Percentiles rank a stretch among this genome's conserved stretches.
phyloP scores from a whole-genome alignment of 1,140 invertebrate genomes.

The Antheraea pernyi region DNA sequence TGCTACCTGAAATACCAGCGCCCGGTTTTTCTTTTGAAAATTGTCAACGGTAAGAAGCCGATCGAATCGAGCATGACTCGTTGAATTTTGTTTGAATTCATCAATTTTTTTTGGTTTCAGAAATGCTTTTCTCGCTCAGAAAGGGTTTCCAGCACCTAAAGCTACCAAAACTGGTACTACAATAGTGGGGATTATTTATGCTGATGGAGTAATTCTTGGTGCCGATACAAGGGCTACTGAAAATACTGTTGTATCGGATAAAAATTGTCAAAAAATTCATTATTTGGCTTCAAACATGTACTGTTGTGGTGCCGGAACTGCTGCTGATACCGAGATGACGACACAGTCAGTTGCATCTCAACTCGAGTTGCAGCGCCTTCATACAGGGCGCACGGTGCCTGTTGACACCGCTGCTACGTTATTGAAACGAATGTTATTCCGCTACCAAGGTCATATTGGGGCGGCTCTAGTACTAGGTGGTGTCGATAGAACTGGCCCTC shows the following conservation, averaged over 20 bases:
- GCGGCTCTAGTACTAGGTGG: constrained; percentile 97
- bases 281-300: constrained; percentile 97
- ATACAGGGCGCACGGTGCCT: constrained; percentile 92
- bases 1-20: constrained; percentile 83
- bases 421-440: constrained; percentile 96
- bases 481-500: constrained; percentile 90
- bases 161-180: constrained; percentile 98
- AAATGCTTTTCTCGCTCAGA: constrained; percentile 88
- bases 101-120: constrained; percentile 79
- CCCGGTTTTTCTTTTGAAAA: constrained; percentile 93
- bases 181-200: constrained; percentile 95
- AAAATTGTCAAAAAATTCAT: constrained; percentile 98
- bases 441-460: constrained; percentile 96
- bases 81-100: neutral
- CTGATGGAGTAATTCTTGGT: constrained; percentile 97
- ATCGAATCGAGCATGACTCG: neutral
- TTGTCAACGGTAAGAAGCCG: constrained; percentile 86
- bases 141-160: constrained; percentile 91
- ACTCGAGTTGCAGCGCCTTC: constrained; percentile 93
- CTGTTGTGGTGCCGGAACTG: constrained; percentile 97
- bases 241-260: constrained; percentile 97
- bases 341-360: constrained; percentile 94
- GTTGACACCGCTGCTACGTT: constrained; percentile 94
- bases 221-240: constrained; percentile 98
- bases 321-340: constrained; percentile 97